Base-by-base conservation (phyloP, 2,113 vertebrate species). In the Sceloporus undulatus region DNA sequence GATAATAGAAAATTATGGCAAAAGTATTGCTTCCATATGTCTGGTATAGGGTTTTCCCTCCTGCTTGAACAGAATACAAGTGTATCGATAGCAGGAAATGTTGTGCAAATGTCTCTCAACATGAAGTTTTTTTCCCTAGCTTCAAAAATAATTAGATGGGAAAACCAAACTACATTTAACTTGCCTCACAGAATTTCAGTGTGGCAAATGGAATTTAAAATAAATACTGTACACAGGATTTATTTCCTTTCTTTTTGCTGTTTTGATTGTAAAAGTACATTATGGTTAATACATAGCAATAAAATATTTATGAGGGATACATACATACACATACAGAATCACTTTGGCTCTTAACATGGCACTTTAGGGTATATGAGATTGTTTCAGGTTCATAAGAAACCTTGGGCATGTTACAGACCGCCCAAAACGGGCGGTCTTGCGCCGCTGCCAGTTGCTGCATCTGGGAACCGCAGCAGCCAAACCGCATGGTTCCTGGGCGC, bases 21-120 rank as follows among this genome's bases (percentile, higher is more conserved):
- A 93, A 95, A 93, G 48, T 85, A 96, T 94, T 93, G 79, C 90
- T 96, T 96, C 95, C 94, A 94, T 87, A 92, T 94, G 95, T 95
- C 68, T 79, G 66, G 84, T 77, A 23, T 1, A 91, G 84, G 68
- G 93, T 93, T 93, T 92, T 86, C 38, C 29, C 52, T 14, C 68
- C 34, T n/a, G 91, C 94, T 96, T 94, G 89, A 95, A 83, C 84
- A 34, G 91, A 95, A 95, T 94, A 91, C 59, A 91, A 94, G 85
- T 84, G 0, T 92, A 93, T 92, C 88, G 82, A 93, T 73, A 93
- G 90, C 95, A 94, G 95, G 88, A 85, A 94, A 93, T 90, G 87
- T 86, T 62, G 77, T 95, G 91, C 87, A 94, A 96, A 95, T 68
- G 82, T 90, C 91, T 91, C 93, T 92, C 81, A 92, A 91, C 89